Percentiles rank a stretch among this genome's conserved stretches.
These are phyloP conservation scores for Sclerurus mexicanus DNA, from an alignment of 2,113 vertebrate species.

Conservation along the genomic window DNA sequence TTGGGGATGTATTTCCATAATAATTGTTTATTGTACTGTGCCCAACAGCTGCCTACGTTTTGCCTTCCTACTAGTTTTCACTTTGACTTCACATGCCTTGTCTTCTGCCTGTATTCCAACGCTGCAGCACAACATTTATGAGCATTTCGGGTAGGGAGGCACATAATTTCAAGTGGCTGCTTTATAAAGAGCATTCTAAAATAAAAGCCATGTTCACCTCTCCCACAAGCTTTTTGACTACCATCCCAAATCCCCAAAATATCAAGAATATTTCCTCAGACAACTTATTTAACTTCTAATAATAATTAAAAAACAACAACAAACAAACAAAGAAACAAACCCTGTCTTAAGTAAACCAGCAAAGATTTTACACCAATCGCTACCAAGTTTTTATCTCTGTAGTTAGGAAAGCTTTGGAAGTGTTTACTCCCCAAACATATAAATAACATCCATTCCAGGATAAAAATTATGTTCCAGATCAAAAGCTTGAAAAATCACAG, in stretches of 20 bases:
- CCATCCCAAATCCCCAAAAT: not conserved
- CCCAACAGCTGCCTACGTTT: not conserved
- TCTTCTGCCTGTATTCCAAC: not conserved
- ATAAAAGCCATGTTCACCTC: not conserved
- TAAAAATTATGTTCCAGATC: not conserved
- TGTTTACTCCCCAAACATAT: not conserved
- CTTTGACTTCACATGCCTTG: not conserved
- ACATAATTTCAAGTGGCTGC: not conserved
- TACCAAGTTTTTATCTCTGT: not conserved
- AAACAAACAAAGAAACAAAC: not conserved
- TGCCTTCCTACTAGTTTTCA: not conserved
- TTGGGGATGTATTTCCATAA: not conserved
- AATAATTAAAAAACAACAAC: not conserved
- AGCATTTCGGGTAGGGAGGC: not conserved
- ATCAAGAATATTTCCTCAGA: not conserved
- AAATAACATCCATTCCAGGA: not conserved
- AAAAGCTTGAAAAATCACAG: not conserved
- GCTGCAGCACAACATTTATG: not conserved
- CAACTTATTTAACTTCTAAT: not conserved
- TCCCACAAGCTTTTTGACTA: not conserved
- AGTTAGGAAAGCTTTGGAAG: not conserved
- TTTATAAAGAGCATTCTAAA: not conserved
- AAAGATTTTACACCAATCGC: not conserved
- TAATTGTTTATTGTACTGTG: not conserved
- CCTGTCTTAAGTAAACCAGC: not conserved